phyloP scores from a whole-genome alignment of 2,888 invertebrate genomes.

The Melanophora roralis region DNA sequence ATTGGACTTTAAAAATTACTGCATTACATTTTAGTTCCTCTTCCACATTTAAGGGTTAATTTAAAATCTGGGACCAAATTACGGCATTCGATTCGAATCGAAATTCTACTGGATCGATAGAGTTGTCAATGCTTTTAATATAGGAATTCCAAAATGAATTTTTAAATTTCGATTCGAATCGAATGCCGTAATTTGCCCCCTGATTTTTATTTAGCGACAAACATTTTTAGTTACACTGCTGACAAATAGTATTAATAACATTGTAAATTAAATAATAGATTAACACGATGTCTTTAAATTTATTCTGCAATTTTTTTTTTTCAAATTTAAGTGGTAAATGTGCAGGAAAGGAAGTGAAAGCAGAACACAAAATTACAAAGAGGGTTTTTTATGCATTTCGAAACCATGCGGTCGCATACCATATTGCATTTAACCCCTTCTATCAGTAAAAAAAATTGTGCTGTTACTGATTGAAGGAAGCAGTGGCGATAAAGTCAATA shows the following conservation, averaged over 20 bases:
- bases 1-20: too few species aligned
- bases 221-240: slow-evolving; percentile 47
- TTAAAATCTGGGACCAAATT: too few species aligned
- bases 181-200: slow-evolving; percentile 11
- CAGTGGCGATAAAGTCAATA: slow-evolving; percentile 49
- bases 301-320: slow-evolving; percentile 3
- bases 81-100: too few species aligned
- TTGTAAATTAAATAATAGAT: slow-evolving; percentile 53
- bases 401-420: slow-evolving; percentile 18
- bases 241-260: slow-evolving; percentile 51
- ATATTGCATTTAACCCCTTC: slow-evolving; percentile 28
- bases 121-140: too few species aligned
- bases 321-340: slow-evolving; percentile 37
- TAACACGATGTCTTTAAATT: slow-evolving; percentile 43
- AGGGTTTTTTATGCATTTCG: slow-evolving; percentile 2
- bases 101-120: too few species aligned
- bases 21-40: background rate
- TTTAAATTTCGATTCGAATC: too few species aligned
- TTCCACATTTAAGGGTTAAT: slow-evolving; percentile 20
- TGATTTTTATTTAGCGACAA: slow-evolving; percentile 18
- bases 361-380: slow-evolving; percentile 11
- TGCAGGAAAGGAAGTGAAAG: slow-evolving; percentile 9
- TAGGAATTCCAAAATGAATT: too few species aligned
- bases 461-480: background rate
- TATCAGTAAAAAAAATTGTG: slow-evolving; percentile 1